Conservation (phyloP, 2,888 invertebrate genomes). For the Empis livida region DNA sequence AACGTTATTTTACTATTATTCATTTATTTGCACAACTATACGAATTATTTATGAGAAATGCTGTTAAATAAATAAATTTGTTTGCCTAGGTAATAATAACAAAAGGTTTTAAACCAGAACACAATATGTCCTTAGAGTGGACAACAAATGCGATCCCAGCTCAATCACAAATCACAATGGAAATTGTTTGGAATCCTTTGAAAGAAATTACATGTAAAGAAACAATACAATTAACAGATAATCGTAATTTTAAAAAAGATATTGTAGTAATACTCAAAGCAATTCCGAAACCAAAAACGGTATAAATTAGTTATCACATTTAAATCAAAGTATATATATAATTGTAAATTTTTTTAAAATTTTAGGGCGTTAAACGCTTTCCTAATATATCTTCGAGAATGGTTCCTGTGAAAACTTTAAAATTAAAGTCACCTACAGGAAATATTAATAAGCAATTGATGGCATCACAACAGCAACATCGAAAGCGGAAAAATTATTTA, state of each 20-base stretch:
- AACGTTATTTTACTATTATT: no score
- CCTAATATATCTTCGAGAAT: conserved; percentile 22
- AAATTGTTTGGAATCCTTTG: conserved; percentile 50
- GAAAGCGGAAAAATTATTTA: no score
- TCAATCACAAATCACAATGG: conserved; percentile 41
- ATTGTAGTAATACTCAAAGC: conserved; percentile 51
- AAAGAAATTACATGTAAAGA: conserved; percentile 47
- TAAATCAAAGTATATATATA: background rate
- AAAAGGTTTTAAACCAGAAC: conserved; percentile 42
- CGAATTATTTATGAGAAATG: no score
- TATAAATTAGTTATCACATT: conserved; percentile 15
- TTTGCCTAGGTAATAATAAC: conserved; percentile 37
- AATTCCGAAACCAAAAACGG: conserved; percentile 23
- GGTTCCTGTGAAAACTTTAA: conserved; percentile 16
- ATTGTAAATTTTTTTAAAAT: background rate
- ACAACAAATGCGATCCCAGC: conserved; percentile 42
- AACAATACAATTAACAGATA: conserved; percentile 48
- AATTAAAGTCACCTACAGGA: conserved; percentile 24
- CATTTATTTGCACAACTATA: no score
- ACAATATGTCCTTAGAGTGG: conserved; percentile 44
- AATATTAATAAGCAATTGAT: background rate
- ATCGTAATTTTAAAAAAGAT: conserved; percentile 50
- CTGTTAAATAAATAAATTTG: background rate
- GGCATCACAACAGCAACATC: no score
- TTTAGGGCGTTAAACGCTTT: conserved; percentile 26